Evolutionary conservation across 2,888 invertebrate genomes (phyloP), one percentile per base, ranked within the genome.

Genomic region (Troides aeacus): DNA sequence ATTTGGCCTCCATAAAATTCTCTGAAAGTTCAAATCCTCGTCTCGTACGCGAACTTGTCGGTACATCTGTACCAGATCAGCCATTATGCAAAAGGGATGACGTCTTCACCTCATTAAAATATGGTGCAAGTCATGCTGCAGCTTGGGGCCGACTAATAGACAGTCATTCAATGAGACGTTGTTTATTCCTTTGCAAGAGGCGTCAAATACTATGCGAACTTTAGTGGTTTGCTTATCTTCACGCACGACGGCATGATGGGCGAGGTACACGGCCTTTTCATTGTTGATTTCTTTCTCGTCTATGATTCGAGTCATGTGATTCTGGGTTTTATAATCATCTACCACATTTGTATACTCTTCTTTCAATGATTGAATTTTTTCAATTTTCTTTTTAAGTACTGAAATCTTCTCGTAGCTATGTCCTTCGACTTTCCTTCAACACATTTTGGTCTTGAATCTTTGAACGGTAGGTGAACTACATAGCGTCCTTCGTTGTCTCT

Each of bases 51-150:
- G 57, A 1, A 74, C 64, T 59, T 66, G 63, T 4, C 76, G 58
- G 56, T 75, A 76, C 73, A 76, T 76, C 57, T 74, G 67, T 15
- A 71, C 46, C 12, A 74, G 39, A 39, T 74, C 74, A 4, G 72
- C 72, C 5, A 68, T 36, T 12, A 76, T 66, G 15, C 61, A 53
- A n/a, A 72, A 70, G n/a, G 18, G 53, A 57, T 75, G 75, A 1
- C 0, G 7, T 39, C 76, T 66, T 69, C 72, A 75, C 12, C 71
- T 56, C 63, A 73, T 59, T 12, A 21, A 50, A 12, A 74, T 66
- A 17, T 71, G 66, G 1, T 70, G 23, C 21, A 77, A 62, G 42
- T 76, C 74, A 1, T 72, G 71, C 30, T 77, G 76, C 6, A 76
- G 12, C 12, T 58, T 72, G 0, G 75, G 75, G 0, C 76, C 75